A percentile compares a stretch with the other conserved stretches of the same genome.
These are phyloP conservation scores for Encarsia formosa DNA, from an alignment of 2,888 invertebrate species.

Conservation along the genomic window DNA sequence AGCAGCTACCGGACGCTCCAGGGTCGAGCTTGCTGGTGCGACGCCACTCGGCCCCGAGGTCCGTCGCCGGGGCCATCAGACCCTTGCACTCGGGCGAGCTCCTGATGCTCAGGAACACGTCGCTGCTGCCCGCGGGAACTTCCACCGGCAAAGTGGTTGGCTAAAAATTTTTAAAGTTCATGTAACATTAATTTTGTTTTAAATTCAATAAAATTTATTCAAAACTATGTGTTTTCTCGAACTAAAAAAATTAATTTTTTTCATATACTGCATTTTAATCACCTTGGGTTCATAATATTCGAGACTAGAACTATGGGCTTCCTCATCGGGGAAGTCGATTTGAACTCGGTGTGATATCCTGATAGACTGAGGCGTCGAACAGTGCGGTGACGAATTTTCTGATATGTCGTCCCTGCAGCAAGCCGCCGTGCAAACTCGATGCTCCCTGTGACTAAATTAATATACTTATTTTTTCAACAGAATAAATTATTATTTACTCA, in stretches of 20 bases:
- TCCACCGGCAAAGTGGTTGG: not conserved
- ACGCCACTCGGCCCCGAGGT: slow-evolving; percentile 47
- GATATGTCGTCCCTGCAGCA: slow-evolving; percentile 48
- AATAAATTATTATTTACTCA: no score
- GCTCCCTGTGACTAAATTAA: slow-evolving; percentile 43
- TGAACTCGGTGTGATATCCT: slow-evolving; percentile 37
- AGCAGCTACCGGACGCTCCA: no score
- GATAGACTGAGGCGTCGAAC: slow-evolving; percentile 41
- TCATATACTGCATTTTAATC: no score
- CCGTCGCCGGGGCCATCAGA: slow-evolving; percentile 47
- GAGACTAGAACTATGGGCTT: slow-evolving; percentile 43
- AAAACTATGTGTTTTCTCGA: no score
- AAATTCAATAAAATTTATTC: no score
- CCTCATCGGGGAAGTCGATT: slow-evolving; percentile 40
- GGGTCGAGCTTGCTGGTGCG: slow-evolving; percentile 35
- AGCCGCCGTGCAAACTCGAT: slow-evolving; percentile 47
- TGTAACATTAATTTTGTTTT: no score
- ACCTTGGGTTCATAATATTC: slow-evolving; percentile 46
- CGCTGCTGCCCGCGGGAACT: slow-evolving; percentile 44
- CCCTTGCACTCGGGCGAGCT: slow-evolving; percentile 47
- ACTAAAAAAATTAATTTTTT: no score
- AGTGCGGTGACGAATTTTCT: slow-evolving; percentile 44
- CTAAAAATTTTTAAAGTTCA: no score
- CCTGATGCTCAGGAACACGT: slow-evolving; percentile 44
- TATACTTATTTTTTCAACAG: no score